phyloP scores from a whole-genome alignment of 2,113 vertebrate species.

The Anoplopoma fimbria region DNA sequence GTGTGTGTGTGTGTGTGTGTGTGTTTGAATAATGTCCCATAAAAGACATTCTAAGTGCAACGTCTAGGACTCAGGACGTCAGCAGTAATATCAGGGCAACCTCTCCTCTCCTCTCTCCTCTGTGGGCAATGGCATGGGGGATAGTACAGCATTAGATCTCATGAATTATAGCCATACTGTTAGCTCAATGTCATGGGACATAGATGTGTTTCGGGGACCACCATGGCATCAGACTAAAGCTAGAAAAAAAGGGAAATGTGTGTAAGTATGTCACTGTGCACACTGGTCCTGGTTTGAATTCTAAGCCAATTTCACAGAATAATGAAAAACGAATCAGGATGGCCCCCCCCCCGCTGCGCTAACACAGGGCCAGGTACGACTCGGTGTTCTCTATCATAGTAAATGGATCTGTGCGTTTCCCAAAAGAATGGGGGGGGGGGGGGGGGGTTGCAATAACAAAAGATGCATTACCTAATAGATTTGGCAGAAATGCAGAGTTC shows the following conservation, averaged over 20 bases:
- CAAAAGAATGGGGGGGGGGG: conserved; percentile 33
- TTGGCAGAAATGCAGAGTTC: conserved; percentile 81
- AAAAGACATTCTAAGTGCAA: conserved; percentile 82
- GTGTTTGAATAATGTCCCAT: conserved; percentile 81
- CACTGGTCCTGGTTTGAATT: conserved; percentile 40
- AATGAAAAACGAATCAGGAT: conserved; percentile 36
- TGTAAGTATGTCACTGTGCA: conserved; percentile 27
- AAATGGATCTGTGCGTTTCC: conserved; percentile 63
- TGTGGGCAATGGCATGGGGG: conserved; percentile 68
- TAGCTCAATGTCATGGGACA: conserved; percentile 69
- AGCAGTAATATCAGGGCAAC: conserved; percentile 79
- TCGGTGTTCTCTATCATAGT: conserved; percentile 31
- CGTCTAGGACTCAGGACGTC: conserved; percentile 79
- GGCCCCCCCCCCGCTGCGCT: conserved; percentile 36
- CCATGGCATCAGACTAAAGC: conserved; percentile 44
- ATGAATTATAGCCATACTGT: conserved; percentile 70
- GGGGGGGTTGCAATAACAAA: conserved; percentile 72
- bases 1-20: conserved; percentile 72
- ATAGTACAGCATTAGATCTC: conserved; percentile 73
- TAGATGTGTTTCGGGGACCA: conserved; percentile 25
- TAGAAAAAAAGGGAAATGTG: conserved; percentile 25
- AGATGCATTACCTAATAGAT: conserved; percentile 87
- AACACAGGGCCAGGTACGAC: conserved; percentile 31
- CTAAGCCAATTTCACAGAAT: conserved; percentile 50
- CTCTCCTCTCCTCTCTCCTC: conserved; percentile 66